Conservation (phyloP, 2,113 vertebrate species). For the Hemicordylus capensis region DNA sequence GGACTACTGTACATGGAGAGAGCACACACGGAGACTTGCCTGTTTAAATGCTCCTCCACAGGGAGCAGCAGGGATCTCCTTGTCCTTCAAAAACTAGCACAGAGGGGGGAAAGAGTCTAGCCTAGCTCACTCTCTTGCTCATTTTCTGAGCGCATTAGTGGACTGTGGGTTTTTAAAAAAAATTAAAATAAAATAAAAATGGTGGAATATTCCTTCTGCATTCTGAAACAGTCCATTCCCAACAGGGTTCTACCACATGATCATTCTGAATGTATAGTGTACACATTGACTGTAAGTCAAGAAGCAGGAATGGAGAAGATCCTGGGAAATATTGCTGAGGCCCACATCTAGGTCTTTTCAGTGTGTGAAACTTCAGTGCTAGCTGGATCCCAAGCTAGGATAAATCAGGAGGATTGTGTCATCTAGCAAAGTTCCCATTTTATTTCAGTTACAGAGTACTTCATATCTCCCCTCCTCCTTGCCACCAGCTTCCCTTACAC, state of each 20-base stretch:
- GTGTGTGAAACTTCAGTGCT: constrained; percentile 54
- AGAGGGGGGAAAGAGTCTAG: too few relatives aligned
- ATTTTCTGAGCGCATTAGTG: too few relatives aligned
- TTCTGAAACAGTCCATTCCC: too few relatives aligned
- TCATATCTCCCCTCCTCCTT: neutral
- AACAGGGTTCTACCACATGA: neutral
- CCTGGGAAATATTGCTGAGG: too few relatives aligned
- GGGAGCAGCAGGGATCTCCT: too few relatives aligned
- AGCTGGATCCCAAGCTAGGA: constrained; percentile 66
- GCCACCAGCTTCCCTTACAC: constrained; percentile 1
- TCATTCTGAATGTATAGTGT: neutral
- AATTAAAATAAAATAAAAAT: too few relatives aligned
- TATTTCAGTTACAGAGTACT: neutral
- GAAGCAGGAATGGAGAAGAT: neutral
- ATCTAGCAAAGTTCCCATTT: constrained; percentile 70
- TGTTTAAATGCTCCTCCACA: too few relatives aligned
- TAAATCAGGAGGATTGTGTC: constrained; percentile 72
- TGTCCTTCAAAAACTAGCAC: too few relatives aligned
- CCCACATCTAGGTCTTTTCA: neutral
- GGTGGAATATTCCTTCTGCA: neutral
- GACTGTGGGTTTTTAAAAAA: too few relatives aligned
- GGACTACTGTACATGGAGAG: neutral
- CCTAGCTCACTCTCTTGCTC: too few relatives aligned
- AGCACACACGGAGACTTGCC: too few relatives aligned
- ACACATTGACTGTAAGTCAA: too few relatives aligned